Conservation (phyloP, 2,113 vertebrate species). For the Megaceryle maxima region DNA sequence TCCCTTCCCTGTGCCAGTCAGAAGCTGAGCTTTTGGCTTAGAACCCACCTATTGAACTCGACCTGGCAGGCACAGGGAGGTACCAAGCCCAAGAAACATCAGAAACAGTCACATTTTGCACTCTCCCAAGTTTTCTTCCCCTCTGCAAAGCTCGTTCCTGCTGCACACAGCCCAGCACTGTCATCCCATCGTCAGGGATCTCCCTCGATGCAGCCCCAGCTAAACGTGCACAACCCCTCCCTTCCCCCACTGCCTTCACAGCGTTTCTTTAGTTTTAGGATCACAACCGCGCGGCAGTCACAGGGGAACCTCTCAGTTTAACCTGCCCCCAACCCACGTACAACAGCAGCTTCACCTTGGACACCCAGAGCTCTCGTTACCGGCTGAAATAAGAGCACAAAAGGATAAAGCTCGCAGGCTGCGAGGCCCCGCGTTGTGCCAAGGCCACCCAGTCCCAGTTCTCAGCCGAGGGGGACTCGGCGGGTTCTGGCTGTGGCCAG, state of each 20-base stretch:
- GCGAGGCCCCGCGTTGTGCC: background rate
- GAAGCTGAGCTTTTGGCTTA: background rate
- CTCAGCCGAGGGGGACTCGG: fast-evolving
- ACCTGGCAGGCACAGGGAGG: background rate
- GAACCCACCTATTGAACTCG: background rate
- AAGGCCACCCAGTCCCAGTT: background rate
- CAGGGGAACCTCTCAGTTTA: background rate
- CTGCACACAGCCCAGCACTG: background rate
- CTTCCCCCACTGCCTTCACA: background rate
- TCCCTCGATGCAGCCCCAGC: background rate
- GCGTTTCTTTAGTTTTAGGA: background rate
- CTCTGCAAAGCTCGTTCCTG: background rate
- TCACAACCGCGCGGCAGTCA: background rate
- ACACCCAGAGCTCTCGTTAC: background rate
- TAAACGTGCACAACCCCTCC: background rate
- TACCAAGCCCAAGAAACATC: background rate
- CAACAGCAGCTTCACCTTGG: fast-evolving
- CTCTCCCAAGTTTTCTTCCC: background rate
- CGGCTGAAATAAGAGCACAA: background rate
- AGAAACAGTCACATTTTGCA: fast-evolving
- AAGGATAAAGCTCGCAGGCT: background rate
- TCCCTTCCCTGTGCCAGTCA: background rate
- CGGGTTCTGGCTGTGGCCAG: background rate
- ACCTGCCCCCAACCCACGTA: background rate
- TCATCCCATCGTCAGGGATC: background rate